These are phyloP conservation scores for Corydoras maculifer DNA, from an alignment of 2,113 vertebrate genomes.

Conservation along the genomic window DNA sequence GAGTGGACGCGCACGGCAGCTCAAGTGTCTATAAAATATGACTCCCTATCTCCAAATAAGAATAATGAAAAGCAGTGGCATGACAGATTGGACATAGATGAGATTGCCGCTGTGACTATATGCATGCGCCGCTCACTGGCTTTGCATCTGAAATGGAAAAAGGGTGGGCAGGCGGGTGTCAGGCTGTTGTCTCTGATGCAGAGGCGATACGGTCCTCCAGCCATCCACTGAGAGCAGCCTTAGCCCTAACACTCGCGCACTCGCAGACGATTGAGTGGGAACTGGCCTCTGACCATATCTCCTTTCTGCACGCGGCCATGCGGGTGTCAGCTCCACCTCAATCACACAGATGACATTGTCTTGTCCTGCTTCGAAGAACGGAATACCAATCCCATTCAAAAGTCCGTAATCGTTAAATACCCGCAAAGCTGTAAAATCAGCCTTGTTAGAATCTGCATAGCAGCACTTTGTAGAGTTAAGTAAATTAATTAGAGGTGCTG, in stretches of 20 bases:
- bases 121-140: conserved; percentile 62
- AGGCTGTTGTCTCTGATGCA: conserved; percentile 46
- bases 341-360: conserved; percentile 23
- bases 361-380: not conserved
- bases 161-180: conserved; percentile 50
- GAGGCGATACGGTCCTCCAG: conserved; percentile 47
- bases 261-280: too few species aligned
- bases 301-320: conserved; percentile 35
- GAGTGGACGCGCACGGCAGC: conserved; percentile 54
- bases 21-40: conserved; percentile 77
- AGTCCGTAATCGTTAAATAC: conserved; percentile 8
- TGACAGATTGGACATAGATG: conserved; percentile 79
- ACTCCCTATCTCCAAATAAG: conserved; percentile 69
- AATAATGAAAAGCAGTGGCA: conserved; percentile 74
- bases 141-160: conserved; percentile 72
- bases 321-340: conserved; percentile 17
- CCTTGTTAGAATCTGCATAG: too few species aligned
- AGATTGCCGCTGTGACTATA: conserved; percentile 75
- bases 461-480: conserved; percentile 41
- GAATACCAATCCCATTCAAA: too few species aligned
- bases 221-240: conserved; percentile 37
- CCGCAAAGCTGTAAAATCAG: not conserved
- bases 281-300: conserved; percentile 48
- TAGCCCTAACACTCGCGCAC: too few species aligned
- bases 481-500: conserved; percentile 50